Evolutionary conservation across 2,113 vertebrate genomes (phyloP).

Genomic region (Octodon degus): DNA sequence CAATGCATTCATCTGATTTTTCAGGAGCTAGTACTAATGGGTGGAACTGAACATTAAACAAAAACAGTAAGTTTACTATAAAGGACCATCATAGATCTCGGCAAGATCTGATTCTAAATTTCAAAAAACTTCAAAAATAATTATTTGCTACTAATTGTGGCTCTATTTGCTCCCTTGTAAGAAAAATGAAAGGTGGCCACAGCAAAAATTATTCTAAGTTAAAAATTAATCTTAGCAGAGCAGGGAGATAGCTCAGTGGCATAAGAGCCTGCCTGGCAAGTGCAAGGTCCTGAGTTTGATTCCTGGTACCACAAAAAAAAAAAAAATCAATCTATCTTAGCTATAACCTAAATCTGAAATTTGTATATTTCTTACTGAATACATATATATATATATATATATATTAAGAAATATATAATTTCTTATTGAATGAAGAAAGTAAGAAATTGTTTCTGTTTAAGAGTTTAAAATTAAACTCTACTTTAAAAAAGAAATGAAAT

Average conservation of each 20-base stretch:
- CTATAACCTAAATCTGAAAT: conserved; percentile 52
- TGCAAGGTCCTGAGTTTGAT: too few species aligned
- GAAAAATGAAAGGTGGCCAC: conserved; percentile 63
- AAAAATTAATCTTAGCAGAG: conserved; percentile 13
- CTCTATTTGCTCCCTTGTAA: conserved; percentile 64
- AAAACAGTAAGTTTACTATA: not conserved
- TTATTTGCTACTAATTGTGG: conserved; percentile 65
- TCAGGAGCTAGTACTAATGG: conserved; percentile 32
- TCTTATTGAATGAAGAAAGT: not conserved
- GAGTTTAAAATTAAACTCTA: conserved; percentile 66
- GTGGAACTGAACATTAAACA: conserved; percentile 50
- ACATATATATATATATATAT: too few species aligned
- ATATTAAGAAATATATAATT: too few species aligned
- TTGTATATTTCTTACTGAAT: conserved; percentile 14
- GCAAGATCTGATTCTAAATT: conserved; percentile 13
- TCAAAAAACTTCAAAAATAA: conserved; percentile 45
- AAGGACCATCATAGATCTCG: conserved; percentile 8
- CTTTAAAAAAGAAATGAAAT: not conserved
- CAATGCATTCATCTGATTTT: conserved; percentile 34
- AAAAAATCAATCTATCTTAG: not conserved
- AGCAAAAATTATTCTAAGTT: conserved; percentile 49
- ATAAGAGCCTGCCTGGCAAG: too few species aligned
- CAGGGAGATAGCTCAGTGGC: too few species aligned
- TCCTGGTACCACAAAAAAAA: too few species aligned
- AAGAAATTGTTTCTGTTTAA: conserved; percentile 57